Evolutionary conservation across 2,113 vertebrate genomes (phyloP).

Genomic region (Bubo bubo): DNA sequence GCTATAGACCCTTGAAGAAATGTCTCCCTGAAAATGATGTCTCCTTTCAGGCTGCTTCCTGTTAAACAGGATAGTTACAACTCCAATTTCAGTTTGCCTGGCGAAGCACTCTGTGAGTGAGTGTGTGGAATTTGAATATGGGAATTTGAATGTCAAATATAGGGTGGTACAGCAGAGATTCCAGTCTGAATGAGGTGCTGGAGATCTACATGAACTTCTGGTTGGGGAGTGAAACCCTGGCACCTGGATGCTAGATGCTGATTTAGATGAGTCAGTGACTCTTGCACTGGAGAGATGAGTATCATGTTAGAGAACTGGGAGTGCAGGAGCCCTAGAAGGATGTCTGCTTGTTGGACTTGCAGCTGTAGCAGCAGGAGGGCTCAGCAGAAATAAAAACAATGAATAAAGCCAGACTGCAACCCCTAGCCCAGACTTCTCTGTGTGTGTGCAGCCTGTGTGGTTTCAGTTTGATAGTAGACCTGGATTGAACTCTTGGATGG

Average conservation of each 20-base stretch:
- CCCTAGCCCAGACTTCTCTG: not conserved
- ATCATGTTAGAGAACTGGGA: not conserved
- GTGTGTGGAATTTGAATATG: not conserved
- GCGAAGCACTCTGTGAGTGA: not conserved
- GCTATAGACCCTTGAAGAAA: not conserved
- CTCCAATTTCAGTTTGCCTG: not conserved
- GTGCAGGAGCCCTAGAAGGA: not conserved
- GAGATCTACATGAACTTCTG: not conserved
- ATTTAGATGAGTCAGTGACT: not conserved
- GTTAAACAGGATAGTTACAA: not conserved
- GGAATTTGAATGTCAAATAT: slow-evolving; percentile 41
- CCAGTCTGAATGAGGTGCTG: not conserved
- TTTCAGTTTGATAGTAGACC: not conserved
- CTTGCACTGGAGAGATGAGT: not conserved
- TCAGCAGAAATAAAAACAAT: not conserved
- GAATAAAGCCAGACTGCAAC: not conserved
- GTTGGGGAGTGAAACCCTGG: slow-evolving; percentile 8
- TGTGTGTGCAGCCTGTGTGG: not conserved
- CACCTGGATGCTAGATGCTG: not conserved
- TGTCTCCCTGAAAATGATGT: not conserved
- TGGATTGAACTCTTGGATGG: not conserved
- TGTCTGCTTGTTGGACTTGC: not conserved
- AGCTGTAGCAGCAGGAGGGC: not conserved
- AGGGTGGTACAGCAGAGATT: slow-evolving; percentile 4
- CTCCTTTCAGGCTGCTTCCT: slow-evolving; percentile 8